Evolutionary conservation across 2,113 vertebrate genomes (phyloP).

Genomic region (Rhinoderma darwinii): DNA sequence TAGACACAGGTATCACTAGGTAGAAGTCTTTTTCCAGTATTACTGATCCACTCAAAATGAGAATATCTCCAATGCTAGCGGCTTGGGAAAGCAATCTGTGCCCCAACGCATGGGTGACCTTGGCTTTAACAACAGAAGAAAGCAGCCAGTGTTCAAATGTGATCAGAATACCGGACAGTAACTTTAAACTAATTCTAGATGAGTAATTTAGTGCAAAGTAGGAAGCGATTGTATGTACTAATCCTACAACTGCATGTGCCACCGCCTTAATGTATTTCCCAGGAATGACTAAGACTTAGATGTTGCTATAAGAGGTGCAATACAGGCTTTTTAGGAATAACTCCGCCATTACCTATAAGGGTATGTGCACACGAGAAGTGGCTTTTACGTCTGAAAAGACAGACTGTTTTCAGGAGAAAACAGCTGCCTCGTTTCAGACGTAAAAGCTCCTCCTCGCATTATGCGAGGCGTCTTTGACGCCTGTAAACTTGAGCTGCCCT

Average conservation of each 20-base stretch:
- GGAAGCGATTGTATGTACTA: constrained; percentile 49
- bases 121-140: constrained; percentile 22
- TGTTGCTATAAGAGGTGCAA: neutral
- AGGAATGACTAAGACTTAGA: neutral
- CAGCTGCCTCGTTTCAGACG: no score
- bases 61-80: neutral
- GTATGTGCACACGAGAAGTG: no score
- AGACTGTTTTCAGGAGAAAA: no score
- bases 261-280: constrained; percentile 3
- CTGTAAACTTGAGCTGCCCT: no score
- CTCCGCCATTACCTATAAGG: no score
- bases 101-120: constrained; percentile 46
- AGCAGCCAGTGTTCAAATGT: constrained; percentile 46
- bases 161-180: constrained; percentile 29
- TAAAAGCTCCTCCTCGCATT: no score
- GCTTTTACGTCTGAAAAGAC: no score
- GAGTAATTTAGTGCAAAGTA: constrained; percentile 36
- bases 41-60: neutral
- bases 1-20: neutral
- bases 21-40: neutral
- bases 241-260: constrained; percentile 25
- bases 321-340: no score
- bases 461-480: no score
- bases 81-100: constrained; percentile 12
- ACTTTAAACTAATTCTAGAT: constrained; percentile 53